Conservation (phyloP, 2,113 vertebrate species). For the Ardeotis arabs region DNA sequence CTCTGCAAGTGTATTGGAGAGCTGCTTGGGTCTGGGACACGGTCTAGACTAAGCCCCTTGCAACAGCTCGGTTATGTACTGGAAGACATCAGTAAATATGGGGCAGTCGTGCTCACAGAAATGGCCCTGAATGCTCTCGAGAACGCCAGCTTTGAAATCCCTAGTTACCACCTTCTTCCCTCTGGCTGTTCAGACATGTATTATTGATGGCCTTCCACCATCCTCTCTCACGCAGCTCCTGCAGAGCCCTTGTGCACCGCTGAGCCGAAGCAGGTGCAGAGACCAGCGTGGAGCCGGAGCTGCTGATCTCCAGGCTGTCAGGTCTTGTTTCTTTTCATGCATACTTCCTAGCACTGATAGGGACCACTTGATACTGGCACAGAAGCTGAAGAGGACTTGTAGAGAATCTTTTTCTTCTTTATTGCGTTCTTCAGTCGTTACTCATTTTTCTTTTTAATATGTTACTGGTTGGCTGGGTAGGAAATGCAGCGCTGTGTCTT, state of each 20-base stretch:
- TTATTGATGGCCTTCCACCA: conserved; percentile 56
- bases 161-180: not conserved
- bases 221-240: not conserved
- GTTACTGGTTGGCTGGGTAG: not conserved
- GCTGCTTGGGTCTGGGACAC: not conserved
- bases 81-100: not conserved
- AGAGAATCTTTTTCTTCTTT: not conserved
- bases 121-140: not conserved
- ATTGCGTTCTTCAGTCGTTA: not conserved
- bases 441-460: not conserved
- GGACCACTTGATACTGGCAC: not conserved
- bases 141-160: not conserved
- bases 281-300: not conserved
- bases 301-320: conserved; percentile 17
- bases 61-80: not conserved
- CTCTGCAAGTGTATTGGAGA: not conserved
- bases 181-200: conserved; percentile 22
- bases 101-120: not conserved
- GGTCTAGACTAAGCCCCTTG: not conserved
- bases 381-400: not conserved
- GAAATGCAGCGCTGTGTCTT: not conserved
- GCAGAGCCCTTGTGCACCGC: conserved; percentile 31
- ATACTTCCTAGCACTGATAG: not conserved
- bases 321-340: conserved; percentile 53
- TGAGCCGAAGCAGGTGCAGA: conserved; percentile 56